Evolutionary conservation across 1,140 invertebrate species (phyloP), one percentile per base, ranked within the genome.

Genomic region (Euschistus heros): DNA sequence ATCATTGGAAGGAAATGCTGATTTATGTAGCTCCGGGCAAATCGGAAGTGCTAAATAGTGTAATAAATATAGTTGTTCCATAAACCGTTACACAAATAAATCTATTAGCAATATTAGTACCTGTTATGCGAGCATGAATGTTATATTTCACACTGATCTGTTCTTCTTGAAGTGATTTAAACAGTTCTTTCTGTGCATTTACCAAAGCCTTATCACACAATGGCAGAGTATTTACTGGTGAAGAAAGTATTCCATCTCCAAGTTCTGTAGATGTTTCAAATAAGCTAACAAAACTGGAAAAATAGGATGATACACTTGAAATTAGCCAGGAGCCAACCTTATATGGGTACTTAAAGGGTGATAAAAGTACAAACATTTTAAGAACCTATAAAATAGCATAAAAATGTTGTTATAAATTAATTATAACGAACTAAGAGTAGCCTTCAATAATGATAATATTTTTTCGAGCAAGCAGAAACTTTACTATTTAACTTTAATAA

Each of bases 181-280:
- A 27, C 18, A 65, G 42, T 26, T 20, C 71, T 72, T 80, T 75
- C 72, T 88, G 84, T 24, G 81, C 83, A 70, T 77, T 74, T 20
- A 84, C 71, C 17, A 84, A 78, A 65, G 82, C 82, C 64, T 77
- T 71, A 73, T 90, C 81, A 73, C 85, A 86, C 15, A 80, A 63
- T 66, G 82, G 78, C 66, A 87, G 73, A 63, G 81, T 74, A 63
- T 77, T 69, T 46, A 76, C 73, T n/a, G 86, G 82, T 50, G 74
- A 70, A 10, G 74, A 74, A 33, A 86, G 72, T 62, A 89, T 75
- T 64, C 76, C 75, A 68, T 82, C 77, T 24, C 81, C 84, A 20
- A 80, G 72, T 64, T 80, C 74, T 13, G 78, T 72, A 72, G 80
- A 77, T 62, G 73, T 76, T 71, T 83, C 83, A 74, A 84, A 83